Conservation (phyloP, 1,140 invertebrate genomes). For the Bombus picipes region DNA sequence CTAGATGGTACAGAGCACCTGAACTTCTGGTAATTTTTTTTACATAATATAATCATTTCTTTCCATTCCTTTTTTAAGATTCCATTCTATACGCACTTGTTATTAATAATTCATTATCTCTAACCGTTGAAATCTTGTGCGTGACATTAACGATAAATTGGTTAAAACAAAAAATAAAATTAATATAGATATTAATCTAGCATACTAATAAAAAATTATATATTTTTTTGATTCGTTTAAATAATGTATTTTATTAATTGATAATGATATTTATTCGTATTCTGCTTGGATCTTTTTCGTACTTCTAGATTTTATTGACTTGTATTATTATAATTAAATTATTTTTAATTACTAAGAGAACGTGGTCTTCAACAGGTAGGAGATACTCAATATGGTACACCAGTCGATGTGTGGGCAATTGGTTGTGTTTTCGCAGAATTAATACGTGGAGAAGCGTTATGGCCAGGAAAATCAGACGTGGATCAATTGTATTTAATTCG, state of each 20-base stretch:
- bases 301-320: neutral
- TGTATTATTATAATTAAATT: neutral
- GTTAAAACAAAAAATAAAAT: neutral
- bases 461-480: conserved; percentile 99
- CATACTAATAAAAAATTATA: neutral
- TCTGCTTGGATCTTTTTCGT: too few species aligned
- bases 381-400: conserved; percentile 97
- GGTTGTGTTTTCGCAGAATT: conserved; percentile 98
- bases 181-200: neutral
- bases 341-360: neutral
- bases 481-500: conserved; percentile 98
- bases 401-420: conserved; percentile 99
- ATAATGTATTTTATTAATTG: neutral
- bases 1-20: conserved; percentile 98
- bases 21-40: conserved; percentile 88
- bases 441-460: conserved; percentile 96
- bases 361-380: conserved; percentile 87
- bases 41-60: neutral
- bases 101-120: neutral
- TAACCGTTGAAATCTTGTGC: neutral
- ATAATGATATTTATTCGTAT: too few species aligned
- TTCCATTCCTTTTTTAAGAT: too few species aligned
- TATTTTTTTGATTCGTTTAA: neutral
- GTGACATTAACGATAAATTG: neutral
- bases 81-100: neutral